Conservation (phyloP, 2,888 invertebrate species). For the Eilema sororculum region DNA sequence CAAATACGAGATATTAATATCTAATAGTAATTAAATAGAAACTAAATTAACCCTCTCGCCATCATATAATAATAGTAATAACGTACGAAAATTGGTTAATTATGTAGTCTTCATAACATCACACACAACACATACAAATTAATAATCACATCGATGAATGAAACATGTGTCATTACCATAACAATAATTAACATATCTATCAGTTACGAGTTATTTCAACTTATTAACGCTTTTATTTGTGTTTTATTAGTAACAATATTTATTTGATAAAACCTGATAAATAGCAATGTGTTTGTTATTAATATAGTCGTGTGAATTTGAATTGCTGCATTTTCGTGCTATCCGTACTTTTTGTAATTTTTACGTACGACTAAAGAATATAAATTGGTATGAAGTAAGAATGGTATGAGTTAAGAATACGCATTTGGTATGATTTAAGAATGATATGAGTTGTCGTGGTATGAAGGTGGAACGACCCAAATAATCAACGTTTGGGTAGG, state of each 20-base stretch:
- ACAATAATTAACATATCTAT: conserved; percentile 2
- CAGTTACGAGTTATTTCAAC: conserved; percentile 2
- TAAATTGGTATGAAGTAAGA: too few species aligned
- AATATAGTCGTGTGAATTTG: background rate
- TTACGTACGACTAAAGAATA: too few species aligned
- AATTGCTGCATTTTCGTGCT: too few species aligned
- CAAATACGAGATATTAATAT: background rate
- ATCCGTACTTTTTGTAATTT: too few species aligned
- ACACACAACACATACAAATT: background rate
- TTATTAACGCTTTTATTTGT: conserved; percentile 8
- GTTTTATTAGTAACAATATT: background rate
- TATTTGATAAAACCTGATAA: background rate
- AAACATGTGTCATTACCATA: conserved; percentile 12
- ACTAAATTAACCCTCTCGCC: background rate
- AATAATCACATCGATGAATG: background rate
- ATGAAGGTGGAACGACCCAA: too few species aligned
- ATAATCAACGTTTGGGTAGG: conserved; percentile 1
- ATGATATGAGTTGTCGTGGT: too few species aligned
- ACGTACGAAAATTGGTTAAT: background rate
- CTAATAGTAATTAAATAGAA: background rate
- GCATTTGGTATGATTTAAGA: too few species aligned
- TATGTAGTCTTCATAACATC: background rate
- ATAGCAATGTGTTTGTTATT: conserved; percentile 4
- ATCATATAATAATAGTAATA: background rate
- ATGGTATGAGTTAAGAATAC: too few species aligned